Evolutionary conservation across 2,113 vertebrate genomes (phyloP), one percentile per base, ranked within the genome.

Genomic region (Lycaon pictus): DNA sequence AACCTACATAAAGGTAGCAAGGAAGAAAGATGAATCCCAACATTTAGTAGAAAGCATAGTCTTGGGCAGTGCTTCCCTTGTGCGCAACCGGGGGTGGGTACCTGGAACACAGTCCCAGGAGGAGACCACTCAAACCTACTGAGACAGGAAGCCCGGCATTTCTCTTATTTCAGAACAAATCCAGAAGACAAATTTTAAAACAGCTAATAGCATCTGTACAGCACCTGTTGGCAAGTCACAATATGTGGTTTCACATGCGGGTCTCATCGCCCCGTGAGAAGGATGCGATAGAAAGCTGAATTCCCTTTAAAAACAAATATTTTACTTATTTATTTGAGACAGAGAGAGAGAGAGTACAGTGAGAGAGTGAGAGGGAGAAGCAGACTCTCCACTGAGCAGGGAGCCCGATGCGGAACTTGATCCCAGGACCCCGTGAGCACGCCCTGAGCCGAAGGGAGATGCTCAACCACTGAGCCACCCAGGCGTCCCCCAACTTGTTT

Each of bases 111-210:
- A 65, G 58, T 37, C 19, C 11, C 3, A 2, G 69, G 32, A 72
- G 51, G 0, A 76, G 17, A 77, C 32, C 25, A 43, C 76, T 37
- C 37, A 27, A 60, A 58, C n/a, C 82, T 13, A 25, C 19, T 35
- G 17, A 92, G 62, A 63, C 76, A 71, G 85, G n/a, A 80, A 62
- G 71, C 8, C 65, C 27, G 10, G 29, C 2, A 29, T 51, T 95
- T 58, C 88, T 76, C 37, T 53, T 56, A 63, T 35, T 88, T 95
- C 82, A 69, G 69, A 79, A 35, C 76, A 88, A 97, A 55, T 32
- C 35, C 80, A 63, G 71, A 90, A 90, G 69, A 63, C 32, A 97
- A 71, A 16, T 65, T 96, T 84, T 56, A 53, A 55, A 80, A 35
- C 51, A 83, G 43, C 43, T 22, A 56, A 63, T 19, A 43, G 32